Evolutionary conservation across 2,888 invertebrate genomes (phyloP), one percentile per base, ranked within the genome.

Genomic region (Tetramorium bicarinatum): DNA sequence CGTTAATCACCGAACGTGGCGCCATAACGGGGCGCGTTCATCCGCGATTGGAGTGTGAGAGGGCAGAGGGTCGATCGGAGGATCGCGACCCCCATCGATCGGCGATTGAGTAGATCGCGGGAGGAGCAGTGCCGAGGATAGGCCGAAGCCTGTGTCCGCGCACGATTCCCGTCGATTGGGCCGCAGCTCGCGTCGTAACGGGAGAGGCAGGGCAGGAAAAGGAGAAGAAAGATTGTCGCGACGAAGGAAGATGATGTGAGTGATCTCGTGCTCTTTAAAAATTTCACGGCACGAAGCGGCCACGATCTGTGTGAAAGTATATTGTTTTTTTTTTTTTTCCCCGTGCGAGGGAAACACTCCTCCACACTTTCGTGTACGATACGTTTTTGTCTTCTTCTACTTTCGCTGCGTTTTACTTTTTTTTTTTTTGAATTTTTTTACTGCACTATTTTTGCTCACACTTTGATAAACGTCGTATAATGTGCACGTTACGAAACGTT

Each of bases 271-370:
- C 66, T 34, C 29, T 76, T 56, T 72, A 56, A 62, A 67, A 72
- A 72, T 77, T 85, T 82, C 69, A 64, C 79, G 86, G 82, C 62
- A 77, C 87, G 79, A 72, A 34, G 0, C 29, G 29, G 29, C 29
- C 29, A 4, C 82, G 79, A 88, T 87, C 85, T 80, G 87, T 80
- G 87, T 85, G 87, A 89, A 89, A 86, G 89, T 90, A 91, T 89
- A 44, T 34, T 49, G 6, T 47, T 29, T 47, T 34, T 41, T 49
- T 4, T 67, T 85, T 49, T 69, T 84, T n/a, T n/a, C n/a, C n/a
- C 25, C 82, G 66, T 61, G 82, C 84, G 87, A 85, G 76, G 77
- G 25, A 67, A 69, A 59, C 11, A 15, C 62, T 83, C 61, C 25
- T 64, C 49, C n/a, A 52, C 54, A 56, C 59, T 54, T 13, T 21